Evolutionary conservation across 2,888 invertebrate genomes (phyloP).

Genomic region (Notodonta dromedarius): DNA sequence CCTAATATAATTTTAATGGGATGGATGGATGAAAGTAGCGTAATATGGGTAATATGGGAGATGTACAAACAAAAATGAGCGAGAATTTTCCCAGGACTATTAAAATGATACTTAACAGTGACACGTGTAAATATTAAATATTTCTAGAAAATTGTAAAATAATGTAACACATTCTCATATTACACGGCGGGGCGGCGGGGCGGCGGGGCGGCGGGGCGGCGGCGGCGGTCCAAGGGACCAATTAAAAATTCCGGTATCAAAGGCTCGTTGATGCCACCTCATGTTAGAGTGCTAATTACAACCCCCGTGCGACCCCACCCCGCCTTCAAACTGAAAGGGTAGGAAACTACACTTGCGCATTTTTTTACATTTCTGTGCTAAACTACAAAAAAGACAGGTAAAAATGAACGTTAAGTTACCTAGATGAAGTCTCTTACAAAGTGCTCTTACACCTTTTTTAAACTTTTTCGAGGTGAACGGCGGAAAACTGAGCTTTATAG

Average conservation of each 20-base stretch:
- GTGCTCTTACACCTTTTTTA: not conserved
- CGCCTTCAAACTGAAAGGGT: constrained; percentile 8
- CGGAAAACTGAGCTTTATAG: constrained; percentile 16
- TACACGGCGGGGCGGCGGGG: not conserved
- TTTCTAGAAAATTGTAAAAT: not conserved
- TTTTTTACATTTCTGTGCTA: not conserved
- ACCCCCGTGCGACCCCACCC: constrained; percentile 19
- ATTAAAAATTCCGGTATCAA: constrained; percentile 36
- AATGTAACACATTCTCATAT: not conserved
- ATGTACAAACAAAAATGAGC: too few species aligned
- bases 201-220: not conserved
- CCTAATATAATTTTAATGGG: too few species aligned
- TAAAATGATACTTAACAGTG: too few species aligned
- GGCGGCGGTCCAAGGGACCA: constrained; percentile 20
- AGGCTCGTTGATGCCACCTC: constrained; percentile 16
- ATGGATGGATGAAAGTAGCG: too few species aligned
- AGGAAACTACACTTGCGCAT: not conserved
- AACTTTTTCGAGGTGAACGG: not conserved
- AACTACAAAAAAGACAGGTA: not conserved
- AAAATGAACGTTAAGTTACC: not conserved
- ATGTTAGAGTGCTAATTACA: constrained; percentile 34
- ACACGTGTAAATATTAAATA: not conserved
- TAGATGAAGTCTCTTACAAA: not conserved
- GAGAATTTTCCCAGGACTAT: too few species aligned
- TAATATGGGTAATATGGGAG: too few species aligned